Evolutionary conservation across 2,797 vertebrate genomes (phyloP), one percentile per base, ranked within the genome.

Genomic region (Periophthalmus magnuspinnatus): DNA sequence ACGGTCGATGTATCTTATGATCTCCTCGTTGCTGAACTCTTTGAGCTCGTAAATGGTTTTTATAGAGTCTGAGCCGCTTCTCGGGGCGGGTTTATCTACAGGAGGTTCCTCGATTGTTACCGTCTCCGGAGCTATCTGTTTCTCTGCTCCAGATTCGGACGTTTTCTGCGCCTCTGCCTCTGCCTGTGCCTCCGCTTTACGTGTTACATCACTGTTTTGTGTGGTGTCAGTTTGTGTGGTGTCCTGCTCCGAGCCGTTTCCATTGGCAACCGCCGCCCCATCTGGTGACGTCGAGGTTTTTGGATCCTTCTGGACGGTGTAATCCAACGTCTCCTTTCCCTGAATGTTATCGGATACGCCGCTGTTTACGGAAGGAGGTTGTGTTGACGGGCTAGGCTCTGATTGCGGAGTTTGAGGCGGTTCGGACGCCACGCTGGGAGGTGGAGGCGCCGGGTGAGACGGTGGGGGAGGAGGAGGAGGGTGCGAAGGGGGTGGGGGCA

Each of bases 21-120:
- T 95, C 68, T 97, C 96, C 76, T 99, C 96, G 28, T 96, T 96
- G 75, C 96, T 97, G 87, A 99, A 98, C 80, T 98, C 97, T 62
- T 96, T 96, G 60, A 97, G 93, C 74, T 97, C 97, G 0, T 94
- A 95, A 67, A 97, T 92, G 0, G 94, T 84, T 85, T 94, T 93
- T 76, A 96, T 91, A 2, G 93, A 93, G 80, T 94, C 91, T 6
- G 77, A 85, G 71, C 82, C 80, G 11, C 83, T 79, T 0, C 56
- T 71, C 0, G 64, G 75, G 34, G 74, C 67, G 63, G 82, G 73
- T 73, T 88, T 82, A 21, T 88, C 80, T 74, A 76, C 32, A 4
- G 24, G 59, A 55, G 78, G 79, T 67, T 89, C 86, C 19, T 85
- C 70, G 36, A 73, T 77, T 81, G 87, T 68, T 71, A 86, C 74